Evolutionary conservation across 2,888 invertebrate species (phyloP).

Genomic region (Phrixothrix hirtus): DNA sequence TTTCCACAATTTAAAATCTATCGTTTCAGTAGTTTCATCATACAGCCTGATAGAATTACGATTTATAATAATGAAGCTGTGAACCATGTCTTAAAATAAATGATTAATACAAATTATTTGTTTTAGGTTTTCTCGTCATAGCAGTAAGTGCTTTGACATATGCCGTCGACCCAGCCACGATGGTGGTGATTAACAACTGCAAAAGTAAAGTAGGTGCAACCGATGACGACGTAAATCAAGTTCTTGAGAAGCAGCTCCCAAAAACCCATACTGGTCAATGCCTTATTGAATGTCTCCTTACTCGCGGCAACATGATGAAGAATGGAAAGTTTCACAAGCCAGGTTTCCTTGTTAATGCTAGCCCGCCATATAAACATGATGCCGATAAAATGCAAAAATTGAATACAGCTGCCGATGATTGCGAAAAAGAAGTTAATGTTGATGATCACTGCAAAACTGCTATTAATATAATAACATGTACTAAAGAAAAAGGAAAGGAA

Average conservation of each 20-base stretch:
- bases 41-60: too few relatives aligned
- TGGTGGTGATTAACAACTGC: conserved; percentile 41
- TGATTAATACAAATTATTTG: too few relatives aligned
- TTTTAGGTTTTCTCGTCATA: conserved; percentile 10
- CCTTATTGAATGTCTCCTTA: conserved; percentile 50
- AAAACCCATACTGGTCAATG: conserved; percentile 46
- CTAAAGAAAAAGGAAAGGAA: conserved; percentile 39
- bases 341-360: conserved; percentile 45
- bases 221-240: conserved; percentile 44
- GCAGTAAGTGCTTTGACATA: neutral
- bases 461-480: conserved; percentile 44
- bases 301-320: conserved; percentile 46
- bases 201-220: conserved; percentile 46
- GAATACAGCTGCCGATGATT: conserved; percentile 43
- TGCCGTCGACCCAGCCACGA: conserved; percentile 27
- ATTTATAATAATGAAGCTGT: too few relatives aligned
- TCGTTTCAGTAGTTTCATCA: too few relatives aligned
- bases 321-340: conserved; percentile 47
- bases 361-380: conserved; percentile 43
- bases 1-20: too few relatives aligned
- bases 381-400: conserved; percentile 41
- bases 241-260: conserved; percentile 45
- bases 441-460: conserved; percentile 43
- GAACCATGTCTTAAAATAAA: too few relatives aligned
- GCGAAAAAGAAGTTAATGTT: conserved; percentile 45